Conservation (phyloP, 1,140 invertebrate genomes). For the Doryteuthis pealeii region DNA sequence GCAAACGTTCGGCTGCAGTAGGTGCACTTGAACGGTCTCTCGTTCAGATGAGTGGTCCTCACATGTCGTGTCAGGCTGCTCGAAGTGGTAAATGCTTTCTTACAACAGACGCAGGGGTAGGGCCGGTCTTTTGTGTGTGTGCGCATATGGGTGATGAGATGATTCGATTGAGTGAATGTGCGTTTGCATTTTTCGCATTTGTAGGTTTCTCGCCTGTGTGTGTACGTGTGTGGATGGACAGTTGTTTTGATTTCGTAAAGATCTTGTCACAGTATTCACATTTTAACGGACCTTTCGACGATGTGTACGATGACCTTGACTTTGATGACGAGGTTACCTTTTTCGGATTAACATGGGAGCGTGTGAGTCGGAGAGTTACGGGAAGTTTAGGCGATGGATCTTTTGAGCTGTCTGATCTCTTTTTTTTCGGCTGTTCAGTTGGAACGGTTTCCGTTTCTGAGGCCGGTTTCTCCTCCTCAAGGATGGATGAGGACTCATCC, state of each 20-base stretch:
- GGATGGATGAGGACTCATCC: too few relatives aligned
- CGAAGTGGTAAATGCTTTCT: conserved; percentile 13
- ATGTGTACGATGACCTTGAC: too few relatives aligned
- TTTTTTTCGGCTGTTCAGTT: too few relatives aligned
- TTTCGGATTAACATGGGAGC: too few relatives aligned
- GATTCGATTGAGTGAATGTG: conserved; percentile 31
- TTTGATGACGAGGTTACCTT: too few relatives aligned
- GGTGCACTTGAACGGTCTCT: conserved; percentile 64
- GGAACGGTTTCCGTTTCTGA: too few relatives aligned
- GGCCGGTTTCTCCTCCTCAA: too few relatives aligned
- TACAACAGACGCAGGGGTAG: conserved; percentile 18
- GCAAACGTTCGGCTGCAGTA: conserved; percentile 78
- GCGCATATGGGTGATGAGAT: conserved; percentile 48
- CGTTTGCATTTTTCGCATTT: conserved; percentile 57
- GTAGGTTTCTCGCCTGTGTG: conserved; percentile 54
- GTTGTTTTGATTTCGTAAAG: conserved; percentile 36
- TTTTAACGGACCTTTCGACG: conserved; percentile 37
- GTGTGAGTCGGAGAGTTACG: too few relatives aligned
- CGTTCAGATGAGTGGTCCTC: conserved; percentile 25
- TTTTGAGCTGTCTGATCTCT: too few relatives aligned
- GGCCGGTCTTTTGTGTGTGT: conserved; percentile 44
- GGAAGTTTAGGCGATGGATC: too few relatives aligned
- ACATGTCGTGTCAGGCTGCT: conserved; percentile 38
- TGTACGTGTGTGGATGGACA: conserved; percentile 48
- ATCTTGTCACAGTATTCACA: conserved; percentile 57